Evolutionary conservation across 2,113 vertebrate species (phyloP), one percentile per base, ranked within the genome.

Genomic region (Apus apus): DNA sequence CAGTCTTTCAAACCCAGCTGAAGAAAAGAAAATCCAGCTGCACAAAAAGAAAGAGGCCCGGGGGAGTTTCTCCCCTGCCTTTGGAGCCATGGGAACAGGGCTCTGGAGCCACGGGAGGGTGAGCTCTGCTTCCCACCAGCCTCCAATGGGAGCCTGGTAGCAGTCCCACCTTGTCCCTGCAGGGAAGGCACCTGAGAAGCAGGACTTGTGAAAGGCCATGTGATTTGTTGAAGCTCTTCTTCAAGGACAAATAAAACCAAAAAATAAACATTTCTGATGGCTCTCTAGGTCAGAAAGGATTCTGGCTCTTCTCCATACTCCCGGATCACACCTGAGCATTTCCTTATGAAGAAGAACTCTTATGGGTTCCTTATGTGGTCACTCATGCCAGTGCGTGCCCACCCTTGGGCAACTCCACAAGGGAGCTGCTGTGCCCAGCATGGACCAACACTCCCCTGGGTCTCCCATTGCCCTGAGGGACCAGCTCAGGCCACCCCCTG

Each of bases 21-120:
- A 76, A 93, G 79, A 18, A 38, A 68, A 70, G 75, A 61, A n/a
- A 68, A 91, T 85, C 71, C 96, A 96, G 87, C 88, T 90, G 95
- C 90, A 88, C 62, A 30, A 77, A 61, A 26, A 3, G 25, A 48
- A 38, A 38, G 38, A 38, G 85, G 61, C 58, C 1, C 51, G 27
- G 71, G 78, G 81, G 80, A 48, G 92, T 85, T 87, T 65, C 84
- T 76, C 17, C 40, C 22, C 67, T 56, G 76, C 68, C 46, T 38
- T 8, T 0, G 1, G 74, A 58, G 77, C 5, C 2, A 2, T 2
- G 48, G 78, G 54, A 71, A 48, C n/a, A 2, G 0, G 0, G 71
- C 43, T 15, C 17, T 2, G 7, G 72, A 23, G 40, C 22, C 3
- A 57, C 2, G 3, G 40, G 30, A 50, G 84, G 32, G 26, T 0